These are phyloP conservation scores for Ips typographus DNA, from an alignment of 1,140 invertebrate genomes.

Conservation along the genomic window DNA sequence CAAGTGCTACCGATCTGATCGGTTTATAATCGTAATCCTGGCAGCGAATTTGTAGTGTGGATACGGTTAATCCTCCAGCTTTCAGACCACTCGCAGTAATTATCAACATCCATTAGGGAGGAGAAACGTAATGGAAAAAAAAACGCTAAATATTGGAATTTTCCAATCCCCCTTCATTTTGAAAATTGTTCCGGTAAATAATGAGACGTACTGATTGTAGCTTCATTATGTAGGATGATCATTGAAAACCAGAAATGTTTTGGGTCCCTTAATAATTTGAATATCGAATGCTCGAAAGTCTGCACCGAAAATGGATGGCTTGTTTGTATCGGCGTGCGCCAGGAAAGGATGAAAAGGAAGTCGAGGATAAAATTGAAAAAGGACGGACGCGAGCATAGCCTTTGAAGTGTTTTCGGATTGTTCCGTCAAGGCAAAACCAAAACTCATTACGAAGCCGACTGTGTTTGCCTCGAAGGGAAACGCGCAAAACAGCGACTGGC, in stretches of 20 bases:
- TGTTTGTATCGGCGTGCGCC: slow-evolving; percentile 10
- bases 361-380: slow-evolving; percentile 13
- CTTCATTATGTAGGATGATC: too few relatives aligned
- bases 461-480: background rate
- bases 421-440: slow-evolving; percentile 4
- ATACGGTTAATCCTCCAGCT: too few relatives aligned
- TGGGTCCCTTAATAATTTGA: slow-evolving; percentile 5
- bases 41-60: too few relatives aligned
- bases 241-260: background rate
- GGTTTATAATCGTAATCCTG: too few relatives aligned
- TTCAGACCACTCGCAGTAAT: too few relatives aligned
- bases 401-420: background rate
- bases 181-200: too few relatives aligned
- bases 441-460: background rate
- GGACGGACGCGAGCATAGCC: background rate
- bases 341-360: slow-evolving; percentile 4
- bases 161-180: too few relatives aligned
- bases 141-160: too few relatives aligned
- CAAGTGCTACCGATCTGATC: too few relatives aligned
- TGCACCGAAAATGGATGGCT: slow-evolving; percentile 3
- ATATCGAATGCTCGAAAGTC: slow-evolving; percentile 6
- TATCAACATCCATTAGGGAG: too few relatives aligned
- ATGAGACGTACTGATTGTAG: background rate
- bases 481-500: too few relatives aligned
- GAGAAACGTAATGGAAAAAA: too few relatives aligned